These are phyloP conservation scores for Imbricaverruca yamaguchii DNA, from an alignment of 2,888 invertebrate genomes.

Conservation along the genomic window DNA sequence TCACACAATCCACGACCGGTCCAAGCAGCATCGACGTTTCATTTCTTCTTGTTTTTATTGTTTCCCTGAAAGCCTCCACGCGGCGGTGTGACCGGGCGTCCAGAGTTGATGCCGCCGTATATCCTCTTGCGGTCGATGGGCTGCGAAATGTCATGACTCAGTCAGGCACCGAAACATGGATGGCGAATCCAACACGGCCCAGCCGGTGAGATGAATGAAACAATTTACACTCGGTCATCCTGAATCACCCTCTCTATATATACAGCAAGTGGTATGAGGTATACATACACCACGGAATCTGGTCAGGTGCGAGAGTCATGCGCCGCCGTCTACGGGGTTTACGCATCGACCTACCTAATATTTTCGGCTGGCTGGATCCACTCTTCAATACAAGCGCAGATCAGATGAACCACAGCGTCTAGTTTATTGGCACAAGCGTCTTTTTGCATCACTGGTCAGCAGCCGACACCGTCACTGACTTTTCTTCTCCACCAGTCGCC, in stretches of 20 bases:
- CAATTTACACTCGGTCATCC: too few species aligned
- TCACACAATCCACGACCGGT: not conserved
- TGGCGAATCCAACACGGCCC: too few species aligned
- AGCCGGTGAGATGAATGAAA: too few species aligned
- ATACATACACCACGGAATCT: not conserved
- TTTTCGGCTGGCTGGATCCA: not conserved
- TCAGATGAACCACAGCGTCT: not conserved
- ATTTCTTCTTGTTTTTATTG: conserved; percentile 91
- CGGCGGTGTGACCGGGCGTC: conserved; percentile 96
- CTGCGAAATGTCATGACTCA: conserved; percentile 43
- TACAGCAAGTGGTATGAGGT: not conserved
- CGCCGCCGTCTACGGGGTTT: conserved; percentile 35
- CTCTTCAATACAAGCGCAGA: not conserved
- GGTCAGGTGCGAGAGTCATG: too few species aligned
- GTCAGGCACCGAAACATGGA: too few species aligned
- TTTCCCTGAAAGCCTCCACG: conserved; percentile 62
- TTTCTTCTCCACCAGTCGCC: too few species aligned
- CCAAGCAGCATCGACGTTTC: conserved; percentile 1
- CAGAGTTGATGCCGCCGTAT: conserved; percentile 87
- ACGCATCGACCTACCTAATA: not conserved
- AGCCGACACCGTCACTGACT: not conserved
- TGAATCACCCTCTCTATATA: not conserved
- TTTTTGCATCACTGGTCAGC: not conserved
- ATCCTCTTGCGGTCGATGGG: conserved; percentile 98
- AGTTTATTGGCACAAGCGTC: not conserved